Evolutionary conservation across 92 coral and sea anemone genomes (phyloP), one percentile per base, ranked within the genome.

Genomic region (Epizoanthus ramosus): DNA sequence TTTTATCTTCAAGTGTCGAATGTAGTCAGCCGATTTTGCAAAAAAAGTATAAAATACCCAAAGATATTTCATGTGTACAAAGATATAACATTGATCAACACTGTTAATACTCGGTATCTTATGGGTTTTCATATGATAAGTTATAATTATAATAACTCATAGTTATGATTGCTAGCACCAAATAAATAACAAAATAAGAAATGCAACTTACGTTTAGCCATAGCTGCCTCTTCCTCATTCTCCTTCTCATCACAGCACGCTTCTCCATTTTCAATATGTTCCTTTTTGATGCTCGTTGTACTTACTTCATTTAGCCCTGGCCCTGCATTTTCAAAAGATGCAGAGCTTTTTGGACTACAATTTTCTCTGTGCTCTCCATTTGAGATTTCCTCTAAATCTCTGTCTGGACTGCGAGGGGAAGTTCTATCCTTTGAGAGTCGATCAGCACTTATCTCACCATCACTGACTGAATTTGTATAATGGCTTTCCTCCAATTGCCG

Each of bases 261-360:
- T 23, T 75, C 81, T 19, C 47, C 69, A 35, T 12, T 67, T 67
- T 67, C 72, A n/a, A 75, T 54, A n/a, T 75, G 81, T 37, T 75
- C 81, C 57, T 35, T 59, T 39, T 75, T 75, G 15, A 75, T 54
- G 21, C 58, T 45, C 37, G 70, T 18, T 23, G 69, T 68, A 59
- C 68, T 59, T 33, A 71, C 47, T 12, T 69, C 79, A 10, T 56
- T 47, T 16, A 22, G 54, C 54, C 71, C 25, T 24, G 64, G 39
- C 77, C 68, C 80, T 25, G 43, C 65, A 72, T 86, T 88, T 47
- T 81, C 91, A 68, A 35, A 80, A 17, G 91, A 89, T 68, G 75
- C 84, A 19, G 88, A 73, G 64, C 93, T 91, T 87, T 79, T 86
- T 4, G 97, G 97, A 74, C 97, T 93, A 24, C 86, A 81, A 76